phyloP scores from a whole-genome alignment of 2,797 vertebrate species.

The Rhyacichthys aspro region DNA sequence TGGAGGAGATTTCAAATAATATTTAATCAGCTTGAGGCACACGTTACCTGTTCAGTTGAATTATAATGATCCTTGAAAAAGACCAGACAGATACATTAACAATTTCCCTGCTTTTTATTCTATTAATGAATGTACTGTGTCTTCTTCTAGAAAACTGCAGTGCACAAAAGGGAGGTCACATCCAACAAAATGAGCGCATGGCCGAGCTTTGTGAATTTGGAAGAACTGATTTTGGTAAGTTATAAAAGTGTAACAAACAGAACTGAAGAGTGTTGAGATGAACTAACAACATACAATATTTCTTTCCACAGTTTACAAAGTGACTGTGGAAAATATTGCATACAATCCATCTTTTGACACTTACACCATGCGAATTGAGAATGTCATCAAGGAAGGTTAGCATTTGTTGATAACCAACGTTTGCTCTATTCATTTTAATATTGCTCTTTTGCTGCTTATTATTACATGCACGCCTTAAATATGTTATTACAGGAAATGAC shows the following conservation, averaged over 20 bases:
- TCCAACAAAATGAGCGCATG: slow-evolving; percentile 34
- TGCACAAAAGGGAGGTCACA: slow-evolving; percentile 59
- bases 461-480: background rate
- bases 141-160: slow-evolving; percentile 69
- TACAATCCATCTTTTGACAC: slow-evolving; percentile 29
- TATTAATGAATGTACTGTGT: too few species aligned
- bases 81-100: too few species aligned
- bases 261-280: background rate
- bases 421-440: too few species aligned
- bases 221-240: slow-evolving; percentile 70
- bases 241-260: background rate
- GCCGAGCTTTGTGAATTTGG: slow-evolving; percentile 53
- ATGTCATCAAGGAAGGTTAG: slow-evolving; percentile 70
- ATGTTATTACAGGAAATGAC: slow-evolving; percentile 61
- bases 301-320: slow-evolving; percentile 66
- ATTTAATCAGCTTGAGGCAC: too few species aligned
- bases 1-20: too few species aligned
- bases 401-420: too few species aligned
- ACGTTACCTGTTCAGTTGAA: too few species aligned
- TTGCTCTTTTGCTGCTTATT: background rate
- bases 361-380: slow-evolving; percentile 47
- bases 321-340: slow-evolving; percentile 22
- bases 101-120: too few species aligned
- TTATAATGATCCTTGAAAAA: too few species aligned
- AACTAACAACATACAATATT: slow-evolving; percentile 13